Conservation (phyloP, 1,140 invertebrate species). For the Macrobrachium nipponense region DNA sequence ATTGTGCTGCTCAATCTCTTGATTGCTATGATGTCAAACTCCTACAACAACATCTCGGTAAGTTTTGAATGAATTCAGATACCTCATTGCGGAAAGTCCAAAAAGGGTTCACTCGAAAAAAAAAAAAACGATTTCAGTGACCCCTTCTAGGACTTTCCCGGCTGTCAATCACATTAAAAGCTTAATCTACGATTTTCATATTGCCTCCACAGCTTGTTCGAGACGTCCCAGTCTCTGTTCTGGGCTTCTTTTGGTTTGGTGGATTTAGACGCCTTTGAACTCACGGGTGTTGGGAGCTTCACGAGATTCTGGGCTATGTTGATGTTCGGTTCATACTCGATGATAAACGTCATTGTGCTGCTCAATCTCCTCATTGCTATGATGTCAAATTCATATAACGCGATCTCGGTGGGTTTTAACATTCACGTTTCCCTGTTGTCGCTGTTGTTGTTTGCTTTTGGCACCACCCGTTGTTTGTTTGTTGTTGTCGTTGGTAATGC, state of each 20-base stretch:
- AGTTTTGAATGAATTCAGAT: slow-evolving; percentile 66
- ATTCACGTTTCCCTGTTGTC: background rate
- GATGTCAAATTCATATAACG: slow-evolving; percentile 96
- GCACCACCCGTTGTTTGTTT: background rate
- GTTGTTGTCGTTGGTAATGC: background rate
- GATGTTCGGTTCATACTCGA: slow-evolving; percentile 89
- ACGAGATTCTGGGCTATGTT: slow-evolving; percentile 90
- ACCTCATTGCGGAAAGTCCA: background rate
- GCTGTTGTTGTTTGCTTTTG: slow-evolving; percentile 9
- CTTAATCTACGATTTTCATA: background rate
- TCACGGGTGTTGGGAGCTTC: slow-evolving; percentile 87
- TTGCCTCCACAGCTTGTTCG: slow-evolving; percentile 80
- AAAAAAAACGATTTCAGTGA: no score
- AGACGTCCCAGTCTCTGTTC: slow-evolving; percentile 93
- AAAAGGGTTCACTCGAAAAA: background rate
- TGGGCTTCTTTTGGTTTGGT: slow-evolving; percentile 95
- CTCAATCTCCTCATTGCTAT: slow-evolving; percentile 96
- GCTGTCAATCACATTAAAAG: background rate
- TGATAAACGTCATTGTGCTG: slow-evolving; percentile 92
- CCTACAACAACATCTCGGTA: slow-evolving; percentile 91
- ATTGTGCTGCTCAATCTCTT: slow-evolving; percentile 93
- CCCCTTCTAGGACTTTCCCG: background rate
- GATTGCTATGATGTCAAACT: slow-evolving; percentile 96
- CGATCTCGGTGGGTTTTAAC: slow-evolving; percentile 81
- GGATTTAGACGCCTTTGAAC: slow-evolving; percentile 86